Evolutionary conservation across 2,113 vertebrate species (phyloP).

Genomic region (Ariopsis seemanni): DNA sequence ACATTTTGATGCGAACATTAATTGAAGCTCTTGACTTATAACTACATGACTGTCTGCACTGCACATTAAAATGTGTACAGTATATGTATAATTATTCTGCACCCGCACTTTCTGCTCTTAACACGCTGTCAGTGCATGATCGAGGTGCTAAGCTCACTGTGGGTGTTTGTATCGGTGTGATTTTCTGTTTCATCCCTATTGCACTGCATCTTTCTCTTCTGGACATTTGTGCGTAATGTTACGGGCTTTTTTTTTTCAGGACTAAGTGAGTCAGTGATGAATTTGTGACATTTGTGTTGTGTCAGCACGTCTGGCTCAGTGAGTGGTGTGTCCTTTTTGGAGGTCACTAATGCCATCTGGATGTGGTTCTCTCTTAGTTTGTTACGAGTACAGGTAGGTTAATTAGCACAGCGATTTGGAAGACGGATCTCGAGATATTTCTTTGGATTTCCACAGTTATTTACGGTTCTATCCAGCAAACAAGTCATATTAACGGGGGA

Average conservation of each 20-base stretch:
- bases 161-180: constrained; percentile 14
- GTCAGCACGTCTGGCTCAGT: neutral
- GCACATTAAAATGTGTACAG: neutral
- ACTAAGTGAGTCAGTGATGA: constrained; percentile 13
- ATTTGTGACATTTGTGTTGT: constrained; percentile 22
- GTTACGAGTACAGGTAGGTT: neutral
- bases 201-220: constrained; percentile 13
- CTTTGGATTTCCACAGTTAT: neutral
- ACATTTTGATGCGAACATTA: neutral
- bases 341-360: constrained; percentile 10
- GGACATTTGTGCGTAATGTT: neutral
- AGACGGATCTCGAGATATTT: neutral
- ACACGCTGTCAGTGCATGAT: constrained; percentile 24
- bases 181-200: neutral
- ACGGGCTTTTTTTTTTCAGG: constrained; percentile 41
- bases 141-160: neutral
- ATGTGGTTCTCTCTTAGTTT: neutral
- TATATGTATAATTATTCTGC: neutral
- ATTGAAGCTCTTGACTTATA: neutral
- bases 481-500: neutral
- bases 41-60: neutral
- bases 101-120: constrained; percentile 15
- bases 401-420: constrained; percentile 12
- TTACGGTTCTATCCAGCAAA: neutral
- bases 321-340: neutral